Evolutionary conservation across 2,888 invertebrate genomes (phyloP).

Genomic region (Aphodius sticticus): DNA sequence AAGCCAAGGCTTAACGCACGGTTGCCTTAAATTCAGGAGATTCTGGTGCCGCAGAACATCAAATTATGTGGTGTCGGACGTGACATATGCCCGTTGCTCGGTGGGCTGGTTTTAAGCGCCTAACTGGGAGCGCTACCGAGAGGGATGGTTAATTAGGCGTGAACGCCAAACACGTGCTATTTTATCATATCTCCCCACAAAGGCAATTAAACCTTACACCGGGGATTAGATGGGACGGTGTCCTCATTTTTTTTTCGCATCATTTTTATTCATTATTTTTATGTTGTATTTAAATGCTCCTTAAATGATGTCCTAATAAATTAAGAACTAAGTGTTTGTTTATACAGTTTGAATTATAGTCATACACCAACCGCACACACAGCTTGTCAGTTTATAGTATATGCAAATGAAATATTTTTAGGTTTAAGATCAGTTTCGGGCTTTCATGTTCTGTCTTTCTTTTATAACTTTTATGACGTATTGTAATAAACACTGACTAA

Average conservation of each 20-base stretch:
- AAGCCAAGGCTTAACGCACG: conserved; percentile 4
- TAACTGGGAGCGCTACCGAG: background rate
- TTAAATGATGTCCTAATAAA: background rate
- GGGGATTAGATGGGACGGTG: background rate
- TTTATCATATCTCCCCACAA: background rate
- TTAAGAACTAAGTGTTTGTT: no score
- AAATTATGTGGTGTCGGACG: background rate
- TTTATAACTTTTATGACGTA: no score
- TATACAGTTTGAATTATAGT: no score
- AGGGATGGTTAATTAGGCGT: background rate
- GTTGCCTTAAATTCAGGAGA: background rate
- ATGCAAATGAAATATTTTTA: no score
- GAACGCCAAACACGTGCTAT: background rate
- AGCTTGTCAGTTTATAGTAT: no score
- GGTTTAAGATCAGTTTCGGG: no score
- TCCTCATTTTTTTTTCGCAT: background rate
- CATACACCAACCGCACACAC: no score
- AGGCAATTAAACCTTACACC: background rate
- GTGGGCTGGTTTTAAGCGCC: background rate
- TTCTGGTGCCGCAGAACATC: background rate
- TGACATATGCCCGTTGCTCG: background rate
- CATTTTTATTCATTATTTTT: background rate
- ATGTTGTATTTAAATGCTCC: background rate
- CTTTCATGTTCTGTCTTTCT: no score
- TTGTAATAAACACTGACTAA: no score